Percentiles rank a stretch among this genome's conserved stretches.
phyloP scores from a whole-genome alignment of 2,888 invertebrate genomes.

The Leucoptera coffeella region DNA sequence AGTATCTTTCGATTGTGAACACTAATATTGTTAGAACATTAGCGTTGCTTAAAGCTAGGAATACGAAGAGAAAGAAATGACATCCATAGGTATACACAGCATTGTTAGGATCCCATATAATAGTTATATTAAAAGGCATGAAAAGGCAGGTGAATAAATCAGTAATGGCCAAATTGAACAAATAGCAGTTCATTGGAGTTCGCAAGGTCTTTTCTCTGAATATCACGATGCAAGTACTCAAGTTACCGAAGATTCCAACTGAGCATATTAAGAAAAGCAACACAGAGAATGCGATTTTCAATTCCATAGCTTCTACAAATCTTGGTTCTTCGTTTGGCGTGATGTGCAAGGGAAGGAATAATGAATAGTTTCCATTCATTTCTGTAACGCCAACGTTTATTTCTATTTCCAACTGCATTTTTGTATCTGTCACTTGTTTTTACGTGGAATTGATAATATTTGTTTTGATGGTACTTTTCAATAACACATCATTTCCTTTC shows the following conservation, averaged over 20 bases:
- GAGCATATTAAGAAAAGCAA: conserved; percentile 60
- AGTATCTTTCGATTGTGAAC: conserved; percentile 81
- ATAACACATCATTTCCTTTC: too few relatives aligned
- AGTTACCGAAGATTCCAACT: conserved; percentile 66
- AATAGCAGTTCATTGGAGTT: conserved; percentile 78
- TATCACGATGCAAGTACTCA: conserved; percentile 72
- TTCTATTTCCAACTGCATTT: too few relatives aligned
- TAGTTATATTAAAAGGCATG: conserved; percentile 74
- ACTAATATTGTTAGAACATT: conserved; percentile 81
- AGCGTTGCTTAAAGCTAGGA: conserved; percentile 76
- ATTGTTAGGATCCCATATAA: conserved; percentile 68
- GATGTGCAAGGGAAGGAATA: too few relatives aligned
- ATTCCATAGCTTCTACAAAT: conserved; percentile 47
- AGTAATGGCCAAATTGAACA: conserved; percentile 71
- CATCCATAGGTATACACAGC: conserved; percentile 74
- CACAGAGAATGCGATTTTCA: conserved; percentile 42
- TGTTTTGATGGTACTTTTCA: too few relatives aligned
- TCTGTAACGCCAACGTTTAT: too few relatives aligned
- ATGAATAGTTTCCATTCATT: too few relatives aligned
- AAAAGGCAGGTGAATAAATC: conserved; percentile 64
- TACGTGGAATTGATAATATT: too few relatives aligned
- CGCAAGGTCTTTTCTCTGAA: conserved; percentile 68
- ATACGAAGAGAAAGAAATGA: conserved; percentile 64
- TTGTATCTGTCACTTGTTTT: too few relatives aligned
- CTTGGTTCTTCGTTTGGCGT: too few relatives aligned